Evolutionary conservation across 2,113 vertebrate genomes (phyloP), one percentile per base, ranked within the genome.

Genomic region (Eudyptes chrysolophus): DNA sequence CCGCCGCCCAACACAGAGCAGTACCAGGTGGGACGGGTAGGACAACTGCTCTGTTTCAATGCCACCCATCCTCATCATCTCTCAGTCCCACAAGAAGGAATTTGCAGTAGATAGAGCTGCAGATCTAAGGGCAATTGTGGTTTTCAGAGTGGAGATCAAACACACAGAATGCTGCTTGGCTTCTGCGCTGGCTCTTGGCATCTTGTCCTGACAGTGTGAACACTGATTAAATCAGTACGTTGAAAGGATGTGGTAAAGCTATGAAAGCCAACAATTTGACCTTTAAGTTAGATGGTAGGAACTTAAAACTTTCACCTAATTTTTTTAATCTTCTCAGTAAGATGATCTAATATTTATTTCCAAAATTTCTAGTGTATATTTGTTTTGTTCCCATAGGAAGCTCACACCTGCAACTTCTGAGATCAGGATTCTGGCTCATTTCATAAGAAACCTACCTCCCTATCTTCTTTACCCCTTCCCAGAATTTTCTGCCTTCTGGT

Each of bases 231-330:
- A 92, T 78, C 76, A 75, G 40, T 36, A 78, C 83, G 42, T 75
- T 82, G 40, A 95, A 96, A 87, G 74, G 65, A 92, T 89, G 84
- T 75, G 40, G 83, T 70, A 88, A 76, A 87, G 74, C 40, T 79
- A 54, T 0, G 3, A 93, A 96, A 88, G 81, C 51, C 46, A 75
- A 87, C 49, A 90, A 94, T 87, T 48, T 92, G 54, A 96, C 72
- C 74, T 76, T 48, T 66, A 80, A 72, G n/a, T 71, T 65, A 79
- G 49, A 82, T 2, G 1, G 17, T 29, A 79, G 88, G 65, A 97
- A 61, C 58, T 78, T 89, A 72, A 79, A 89, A 44, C 79, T 80
- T 87, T 84, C 84, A 93, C 54, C 61, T 93, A 78, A 20, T 82
- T 96, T 90, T 87, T 90, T 19, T 55, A 44, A 69, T 72, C 84